Percentiles rank a stretch among this genome's conserved stretches.
Conservation (phyloP, 2,888 invertebrate species). For the Petrophora chlorosata region DNA sequence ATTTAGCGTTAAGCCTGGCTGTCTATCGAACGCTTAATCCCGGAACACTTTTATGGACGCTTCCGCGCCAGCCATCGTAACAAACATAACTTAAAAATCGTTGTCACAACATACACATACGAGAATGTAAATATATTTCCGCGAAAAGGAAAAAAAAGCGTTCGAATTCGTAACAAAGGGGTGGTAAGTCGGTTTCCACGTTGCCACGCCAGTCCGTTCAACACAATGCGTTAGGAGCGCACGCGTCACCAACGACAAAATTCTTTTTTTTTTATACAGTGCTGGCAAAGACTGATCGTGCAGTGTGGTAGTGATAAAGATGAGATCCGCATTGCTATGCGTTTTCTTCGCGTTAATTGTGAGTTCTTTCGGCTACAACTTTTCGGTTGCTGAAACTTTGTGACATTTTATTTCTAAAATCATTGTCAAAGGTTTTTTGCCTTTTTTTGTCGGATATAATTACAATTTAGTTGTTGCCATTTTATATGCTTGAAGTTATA, state of each 20-base stretch:
- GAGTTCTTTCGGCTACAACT: slow-evolving; percentile 49
- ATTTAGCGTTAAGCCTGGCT: no score
- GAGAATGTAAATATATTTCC: slow-evolving; percentile 9
- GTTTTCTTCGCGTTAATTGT: slow-evolving; percentile 70
- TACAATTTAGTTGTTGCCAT: no score
- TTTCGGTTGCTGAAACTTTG: no score
- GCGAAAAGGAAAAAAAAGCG: neutral
- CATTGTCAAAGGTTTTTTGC: no score
- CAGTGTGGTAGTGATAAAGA: slow-evolving; percentile 63
- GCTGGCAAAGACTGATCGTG: slow-evolving; percentile 39
- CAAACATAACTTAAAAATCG: neutral
- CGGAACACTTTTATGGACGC: no score
- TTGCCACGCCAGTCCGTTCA: slow-evolving; percentile 20
- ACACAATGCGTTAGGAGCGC: slow-evolving; percentile 58
- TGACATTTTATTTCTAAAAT: no score
- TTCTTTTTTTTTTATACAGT: slow-evolving; percentile 18
- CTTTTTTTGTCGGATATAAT: no score
- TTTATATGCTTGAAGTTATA: no score
- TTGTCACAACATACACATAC: neutral
- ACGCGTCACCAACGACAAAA: slow-evolving; percentile 45
- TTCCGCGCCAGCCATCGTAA: neutral
- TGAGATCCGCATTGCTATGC: slow-evolving; percentile 70
- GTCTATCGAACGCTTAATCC: no score
- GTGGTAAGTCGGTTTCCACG: slow-evolving; percentile 13
- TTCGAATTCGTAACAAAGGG: neutral